A percentile compares a stretch with the other conserved stretches of the same genome.
These are phyloP conservation scores for Scyliorhinus canicula DNA, from an alignment of 2,797 vertebrate species.

Conservation along the genomic window DNA sequence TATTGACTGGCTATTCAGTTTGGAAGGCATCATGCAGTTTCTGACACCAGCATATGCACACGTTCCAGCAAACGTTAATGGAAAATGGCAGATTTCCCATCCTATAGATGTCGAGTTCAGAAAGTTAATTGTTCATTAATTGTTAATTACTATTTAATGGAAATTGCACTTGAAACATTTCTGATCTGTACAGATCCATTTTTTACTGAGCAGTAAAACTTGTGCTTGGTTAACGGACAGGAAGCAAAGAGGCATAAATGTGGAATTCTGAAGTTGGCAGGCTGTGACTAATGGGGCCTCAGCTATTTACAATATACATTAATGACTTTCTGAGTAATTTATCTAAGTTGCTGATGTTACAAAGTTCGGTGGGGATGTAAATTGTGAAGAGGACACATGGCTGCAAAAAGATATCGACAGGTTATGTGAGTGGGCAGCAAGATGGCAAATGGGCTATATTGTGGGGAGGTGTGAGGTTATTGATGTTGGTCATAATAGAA, in stretches of 20 bases:
- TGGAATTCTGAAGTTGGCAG: background rate
- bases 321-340: background rate
- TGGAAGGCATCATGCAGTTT: background rate
- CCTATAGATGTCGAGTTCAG: background rate
- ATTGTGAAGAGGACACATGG: no score
- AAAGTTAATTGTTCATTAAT: background rate
- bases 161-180: background rate
- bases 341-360: background rate
- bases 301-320: background rate
- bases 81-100: background rate
- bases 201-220: background rate
- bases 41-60: background rate
- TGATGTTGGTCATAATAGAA: no score
- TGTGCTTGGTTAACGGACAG: background rate
- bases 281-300: background rate
- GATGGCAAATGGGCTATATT: no score
- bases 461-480: no score
- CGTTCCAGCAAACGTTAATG: background rate
- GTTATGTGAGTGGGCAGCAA: no score
- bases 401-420: no score
- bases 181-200: background rate
- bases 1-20: background rate
- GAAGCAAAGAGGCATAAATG: background rate
- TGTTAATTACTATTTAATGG: background rate
- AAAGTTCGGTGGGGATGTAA: background rate